Percentiles rank a stretch among this genome's conserved stretches.
These are phyloP conservation scores for Ariopsis seemanni DNA, from an alignment of 2,113 vertebrate species.

Conservation along the genomic window DNA sequence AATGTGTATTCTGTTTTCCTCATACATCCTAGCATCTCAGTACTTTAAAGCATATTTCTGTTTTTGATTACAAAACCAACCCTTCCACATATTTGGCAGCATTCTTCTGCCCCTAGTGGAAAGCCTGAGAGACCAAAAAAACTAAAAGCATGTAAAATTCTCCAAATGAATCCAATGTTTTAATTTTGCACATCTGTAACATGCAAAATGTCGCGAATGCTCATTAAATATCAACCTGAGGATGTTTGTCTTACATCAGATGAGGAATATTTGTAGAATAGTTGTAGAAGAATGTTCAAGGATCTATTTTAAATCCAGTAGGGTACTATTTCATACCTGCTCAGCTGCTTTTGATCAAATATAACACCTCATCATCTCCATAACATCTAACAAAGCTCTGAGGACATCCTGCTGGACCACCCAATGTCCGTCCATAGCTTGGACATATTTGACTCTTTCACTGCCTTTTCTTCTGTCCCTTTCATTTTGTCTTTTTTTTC, in stretches of 20 bases:
- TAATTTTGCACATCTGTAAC: slow-evolving; percentile 17
- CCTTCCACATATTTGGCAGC: slow-evolving; percentile 23
- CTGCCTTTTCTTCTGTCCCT: slow-evolving; percentile 43
- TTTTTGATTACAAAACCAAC: background rate
- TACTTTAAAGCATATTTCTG: slow-evolving; percentile 4
- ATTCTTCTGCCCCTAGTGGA: slow-evolving; percentile 53
- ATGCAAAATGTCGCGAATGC: slow-evolving; percentile 16
- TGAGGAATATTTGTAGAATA: slow-evolving; percentile 39
- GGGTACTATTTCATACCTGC: slow-evolving; percentile 25
- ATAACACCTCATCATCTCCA: slow-evolving; percentile 9
- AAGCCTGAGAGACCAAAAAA: background rate
- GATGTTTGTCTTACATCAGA: slow-evolving; percentile 39
- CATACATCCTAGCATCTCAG: background rate
- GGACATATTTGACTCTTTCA: slow-evolving; percentile 36
- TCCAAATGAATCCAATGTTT: slow-evolving; percentile 10
- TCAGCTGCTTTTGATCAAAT: slow-evolving; percentile 18
- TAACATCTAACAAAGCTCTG: slow-evolving; percentile 31
- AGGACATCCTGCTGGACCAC: slow-evolving; percentile 48
- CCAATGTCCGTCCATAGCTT: slow-evolving; percentile 39
- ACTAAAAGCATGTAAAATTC: background rate
- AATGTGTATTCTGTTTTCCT: background rate
- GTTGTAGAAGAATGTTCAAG: slow-evolving; percentile 28
- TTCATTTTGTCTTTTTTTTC: slow-evolving; percentile 49
- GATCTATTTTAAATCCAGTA: slow-evolving; percentile 23
- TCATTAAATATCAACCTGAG: slow-evolving; percentile 19